Percentiles rank a stretch among this genome's conserved stretches.
These are phyloP conservation scores for Malurus alboscapulatus DNA, from an alignment of 2,113 vertebrate genomes.

Conservation along the genomic window DNA sequence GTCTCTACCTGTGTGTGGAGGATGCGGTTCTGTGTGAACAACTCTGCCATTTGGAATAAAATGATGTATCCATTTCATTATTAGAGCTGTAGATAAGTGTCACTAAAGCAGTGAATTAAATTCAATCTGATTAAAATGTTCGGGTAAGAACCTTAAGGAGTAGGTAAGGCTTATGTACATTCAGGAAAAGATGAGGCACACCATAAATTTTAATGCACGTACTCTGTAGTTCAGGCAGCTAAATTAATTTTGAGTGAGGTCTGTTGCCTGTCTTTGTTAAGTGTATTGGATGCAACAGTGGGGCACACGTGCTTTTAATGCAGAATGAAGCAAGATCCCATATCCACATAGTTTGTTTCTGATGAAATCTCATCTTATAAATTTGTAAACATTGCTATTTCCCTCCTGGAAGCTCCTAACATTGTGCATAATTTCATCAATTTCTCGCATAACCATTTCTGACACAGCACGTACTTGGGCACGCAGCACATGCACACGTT, in stretches of 20 bases:
- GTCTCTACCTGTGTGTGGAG: neutral
- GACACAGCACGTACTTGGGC: neutral
- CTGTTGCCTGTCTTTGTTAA: neutral
- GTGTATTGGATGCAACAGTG: neutral
- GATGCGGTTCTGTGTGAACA: neutral
- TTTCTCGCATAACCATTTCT: neutral
- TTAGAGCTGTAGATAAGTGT: neutral
- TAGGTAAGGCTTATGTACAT: neutral
- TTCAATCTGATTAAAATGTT: neutral
- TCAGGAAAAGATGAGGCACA: neutral
- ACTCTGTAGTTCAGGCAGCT: neutral
- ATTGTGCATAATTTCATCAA: neutral
- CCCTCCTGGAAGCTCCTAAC: conserved; percentile 1
- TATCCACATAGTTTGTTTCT: conserved; percentile 6
- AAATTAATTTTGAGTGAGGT: neutral
- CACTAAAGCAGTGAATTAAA: neutral
- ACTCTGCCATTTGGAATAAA: neutral
- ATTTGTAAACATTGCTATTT: conserved; percentile 4
- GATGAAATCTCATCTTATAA: neutral
- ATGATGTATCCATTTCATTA: neutral
- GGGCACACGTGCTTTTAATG: neutral
- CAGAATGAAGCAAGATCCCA: neutral
- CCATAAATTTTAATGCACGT: neutral
- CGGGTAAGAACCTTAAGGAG: neutral
- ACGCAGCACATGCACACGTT: accelerated